Conservation (phyloP, 1,140 invertebrate species). For the Drosophila dunni region DNA sequence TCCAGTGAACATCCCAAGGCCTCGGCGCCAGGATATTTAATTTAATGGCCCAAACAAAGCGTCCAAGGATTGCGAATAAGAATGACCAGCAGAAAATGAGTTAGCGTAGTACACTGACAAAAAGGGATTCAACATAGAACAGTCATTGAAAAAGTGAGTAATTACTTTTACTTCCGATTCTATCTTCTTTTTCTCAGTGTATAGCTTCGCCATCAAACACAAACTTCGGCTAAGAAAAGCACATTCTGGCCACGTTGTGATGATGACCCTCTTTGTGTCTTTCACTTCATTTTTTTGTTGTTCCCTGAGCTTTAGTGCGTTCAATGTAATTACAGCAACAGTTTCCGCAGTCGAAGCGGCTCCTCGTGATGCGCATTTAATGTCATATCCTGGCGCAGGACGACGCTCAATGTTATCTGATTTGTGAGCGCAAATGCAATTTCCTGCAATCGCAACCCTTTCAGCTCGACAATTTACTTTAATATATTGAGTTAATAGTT, state of each 20-base stretch:
- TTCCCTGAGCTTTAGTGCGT: conserved; percentile 16
- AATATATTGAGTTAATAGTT: conserved; percentile 80
- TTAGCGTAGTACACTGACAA: not conserved
- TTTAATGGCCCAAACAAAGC: conserved; percentile 80
- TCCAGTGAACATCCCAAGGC: not conserved
- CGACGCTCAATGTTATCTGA: conserved; percentile 68
- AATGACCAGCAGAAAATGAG: conserved; percentile 61
- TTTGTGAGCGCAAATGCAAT: conserved; percentile 80
- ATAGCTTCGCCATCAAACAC: not conserved
- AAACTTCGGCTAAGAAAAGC: not conserved
- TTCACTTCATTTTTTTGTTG: not conserved
- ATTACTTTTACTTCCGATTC: too few relatives aligned
- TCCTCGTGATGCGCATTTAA: conserved; percentile 74
- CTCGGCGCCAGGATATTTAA: conserved; percentile 70
- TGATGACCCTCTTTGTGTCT: not conserved
- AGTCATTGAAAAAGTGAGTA: too few relatives aligned
- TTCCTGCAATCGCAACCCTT: conserved; percentile 65
- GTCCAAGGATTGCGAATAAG: not conserved
- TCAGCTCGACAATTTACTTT: conserved; percentile 53
- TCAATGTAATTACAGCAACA: conserved; percentile 75
- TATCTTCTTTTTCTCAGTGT: too few relatives aligned
- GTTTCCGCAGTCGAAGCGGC: conserved; percentile 56
- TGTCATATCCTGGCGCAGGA: conserved; percentile 66
- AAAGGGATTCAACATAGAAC: too few relatives aligned
- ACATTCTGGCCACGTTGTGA: not conserved